Base-by-base conservation (phyloP, 2,888 invertebrate genomes). In the Amphipoea oculea region DNA sequence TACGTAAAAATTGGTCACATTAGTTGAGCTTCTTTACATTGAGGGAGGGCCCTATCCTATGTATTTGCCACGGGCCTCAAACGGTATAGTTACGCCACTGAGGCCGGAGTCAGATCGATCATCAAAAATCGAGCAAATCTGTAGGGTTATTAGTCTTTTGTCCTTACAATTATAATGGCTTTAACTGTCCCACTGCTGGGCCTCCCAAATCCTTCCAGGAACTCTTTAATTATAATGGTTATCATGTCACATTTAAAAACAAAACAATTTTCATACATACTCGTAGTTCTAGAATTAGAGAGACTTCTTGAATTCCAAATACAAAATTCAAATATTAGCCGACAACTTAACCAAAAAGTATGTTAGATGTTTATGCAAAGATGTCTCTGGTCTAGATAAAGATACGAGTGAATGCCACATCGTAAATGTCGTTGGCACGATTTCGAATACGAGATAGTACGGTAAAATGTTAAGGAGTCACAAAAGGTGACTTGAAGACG, bases 351-450 rank as follows among this genome's bases (percentile, higher is more conserved):
- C 75, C 63, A 85, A 83, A 85, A 78, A 80, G 80, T 83, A 78
- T 78, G 69, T 65, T 63, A 76, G 73, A 73, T 83, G 74, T 84
- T 84, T 86, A 86, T 86, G 76, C 81, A 86, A 86, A 86, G 77
- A 76, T 86, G 78, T 78, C 45, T 84, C 69, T 69, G 73, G 73
- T 74, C 73, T 86, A 86, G 84, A 86, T 86, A 86, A 81, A 84
- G 86, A 83, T 73, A 74, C 70, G 79, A 86, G 65, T 81, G 86
- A 83, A 54, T 78, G 76, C 78, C 84, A 86, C 87, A 76, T 86
- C 86, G 87, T 86, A 86, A 87, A 86, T 79, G 82, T 86, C 85
- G 79, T 87, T 86, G 87, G 87, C 87, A 86, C 82, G 75, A 82
- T 79, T 84, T 76, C 73, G 87, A 82, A 82, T 84, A 62, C 73